A percentile compares a stretch with the other conserved stretches of the same genome.
phyloP scores from a whole-genome alignment of 2,888 invertebrate species.

The Caenorhabditis japonica region DNA sequence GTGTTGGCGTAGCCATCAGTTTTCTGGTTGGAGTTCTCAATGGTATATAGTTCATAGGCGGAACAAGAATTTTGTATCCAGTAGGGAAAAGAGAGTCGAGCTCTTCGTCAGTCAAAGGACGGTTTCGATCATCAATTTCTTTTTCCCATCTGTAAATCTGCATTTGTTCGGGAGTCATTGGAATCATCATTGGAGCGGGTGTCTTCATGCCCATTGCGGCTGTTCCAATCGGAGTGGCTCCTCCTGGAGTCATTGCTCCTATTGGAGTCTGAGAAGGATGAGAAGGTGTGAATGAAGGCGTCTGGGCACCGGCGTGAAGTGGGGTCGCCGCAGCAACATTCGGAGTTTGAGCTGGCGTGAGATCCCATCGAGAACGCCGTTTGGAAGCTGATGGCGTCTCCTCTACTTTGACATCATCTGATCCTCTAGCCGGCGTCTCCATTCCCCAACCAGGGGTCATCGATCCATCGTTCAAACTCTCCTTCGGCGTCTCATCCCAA shows the following conservation, averaged over 20 bases:
- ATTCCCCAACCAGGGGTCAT: constrained; percentile 88
- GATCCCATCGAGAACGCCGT: constrained; percentile 97
- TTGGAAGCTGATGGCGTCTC: constrained; percentile 95
- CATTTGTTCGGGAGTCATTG: constrained; percentile 99
- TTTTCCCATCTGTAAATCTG: constrained; percentile 81
- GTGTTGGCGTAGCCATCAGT: constrained; percentile 97
- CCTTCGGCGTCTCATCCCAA: constrained; percentile 99
- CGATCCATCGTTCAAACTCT: constrained; percentile 82
- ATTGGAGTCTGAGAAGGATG: constrained; percentile 57
- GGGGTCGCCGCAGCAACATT: constrained; percentile 52
- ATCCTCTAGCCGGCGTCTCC: constrained; percentile 90
- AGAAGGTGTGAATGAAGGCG: constrained; percentile 78
- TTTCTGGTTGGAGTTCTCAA: constrained; percentile 97
- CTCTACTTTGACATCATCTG: constrained; percentile 78
- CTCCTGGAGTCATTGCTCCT: constrained; percentile 78
- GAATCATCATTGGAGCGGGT: constrained; percentile 89
- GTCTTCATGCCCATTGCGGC: constrained; percentile 99
- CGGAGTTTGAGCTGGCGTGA: constrained; percentile 86
- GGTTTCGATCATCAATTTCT: constrained; percentile 97
- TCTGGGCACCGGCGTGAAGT: constrained; percentile 58
- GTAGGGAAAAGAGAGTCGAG: constrained; percentile 96
- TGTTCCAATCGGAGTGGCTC: constrained; percentile 80
- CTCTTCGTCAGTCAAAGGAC: constrained; percentile 96
- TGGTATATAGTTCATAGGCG: constrained; percentile 94
- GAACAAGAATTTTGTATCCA: constrained; percentile 93